Conservation (phyloP, 2,888 invertebrate species). For the Podabrus alpinus region DNA sequence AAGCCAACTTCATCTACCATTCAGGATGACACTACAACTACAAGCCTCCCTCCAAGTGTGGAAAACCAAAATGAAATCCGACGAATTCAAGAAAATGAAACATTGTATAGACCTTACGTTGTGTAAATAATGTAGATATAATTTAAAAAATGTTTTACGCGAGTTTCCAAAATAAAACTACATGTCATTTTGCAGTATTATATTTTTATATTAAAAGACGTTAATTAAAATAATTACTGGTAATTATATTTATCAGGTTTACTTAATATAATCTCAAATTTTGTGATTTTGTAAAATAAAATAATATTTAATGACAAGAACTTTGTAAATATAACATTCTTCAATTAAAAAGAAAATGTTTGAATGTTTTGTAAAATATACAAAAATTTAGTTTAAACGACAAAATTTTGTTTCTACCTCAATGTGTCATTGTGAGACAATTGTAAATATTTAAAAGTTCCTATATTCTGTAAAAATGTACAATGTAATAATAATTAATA, state of each 20-base stretch:
- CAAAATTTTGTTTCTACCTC: conserved; percentile 43
- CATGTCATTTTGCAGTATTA: background rate
- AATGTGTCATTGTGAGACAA: conserved; percentile 37
- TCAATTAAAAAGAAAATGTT: background rate
- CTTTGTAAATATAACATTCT: background rate
- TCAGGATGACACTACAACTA: conserved; percentile 12
- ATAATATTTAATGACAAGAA: background rate
- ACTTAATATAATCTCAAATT: background rate
- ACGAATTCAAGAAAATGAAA: conserved; percentile 52
- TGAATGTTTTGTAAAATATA: background rate
- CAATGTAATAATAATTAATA: conserved; percentile 31
- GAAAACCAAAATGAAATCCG: conserved; percentile 35
- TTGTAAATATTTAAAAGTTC: conserved; percentile 50
- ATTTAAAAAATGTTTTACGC: background rate
- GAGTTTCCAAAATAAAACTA: background rate
- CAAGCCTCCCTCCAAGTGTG: conserved; percentile 16
- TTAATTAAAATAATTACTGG: background rate
- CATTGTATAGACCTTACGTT: conserved; percentile 58
- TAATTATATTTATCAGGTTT: background rate
- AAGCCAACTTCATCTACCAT: conserved; percentile 22
- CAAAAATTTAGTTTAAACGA: conserved; percentile 40
- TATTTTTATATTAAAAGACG: conserved; percentile 3
- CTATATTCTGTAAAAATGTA: conserved; percentile 38
- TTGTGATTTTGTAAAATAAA: conserved; percentile 3
- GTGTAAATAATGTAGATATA: conserved; percentile 46